These are phyloP conservation scores for human (Homo sapiens) DNA, from an alignment of 2,113 vertebrate species.

Conservation along the genomic window GRCh38 chr1:209402501-209403000, in stretches of 20 bases:
- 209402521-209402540: background rate
- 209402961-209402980: background rate
- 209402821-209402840: background rate
- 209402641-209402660: background rate
- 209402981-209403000: background rate
- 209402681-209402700: background rate
- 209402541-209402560: background rate
- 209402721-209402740: background rate
- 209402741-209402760: background rate
- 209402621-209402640: background rate
- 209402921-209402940: background rate
- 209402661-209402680: background rate
- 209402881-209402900: background rate
- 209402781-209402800: background rate
- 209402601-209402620: background rate
- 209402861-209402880: background rate
- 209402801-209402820: background rate
- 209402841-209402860: too few relatives aligned
- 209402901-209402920: background rate
- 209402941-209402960: background rate
- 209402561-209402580: accelerated
- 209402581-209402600: background rate
- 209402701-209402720: background rate
- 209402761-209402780: background rate
- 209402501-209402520: background rate